These are phyloP conservation scores for Pentamera pediparva DNA, from an alignment of 53 echinoderm and acorn worm species.

Conservation along the genomic window DNA sequence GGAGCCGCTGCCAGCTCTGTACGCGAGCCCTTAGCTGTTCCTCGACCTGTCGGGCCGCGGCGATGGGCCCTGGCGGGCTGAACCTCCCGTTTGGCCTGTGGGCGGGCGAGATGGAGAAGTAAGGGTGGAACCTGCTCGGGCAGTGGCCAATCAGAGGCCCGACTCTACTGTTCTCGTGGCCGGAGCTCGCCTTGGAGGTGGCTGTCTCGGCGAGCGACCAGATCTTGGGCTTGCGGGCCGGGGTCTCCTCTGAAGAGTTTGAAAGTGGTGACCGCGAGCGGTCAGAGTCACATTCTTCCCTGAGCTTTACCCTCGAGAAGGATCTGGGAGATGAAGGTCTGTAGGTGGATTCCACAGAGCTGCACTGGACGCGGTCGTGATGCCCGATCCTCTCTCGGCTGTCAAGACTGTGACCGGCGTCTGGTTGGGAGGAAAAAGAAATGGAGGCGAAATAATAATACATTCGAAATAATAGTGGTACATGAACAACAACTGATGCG, in stretches of 20 bases:
- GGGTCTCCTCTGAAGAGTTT: conserved; percentile 3
- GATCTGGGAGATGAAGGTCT: conserved; percentile 9
- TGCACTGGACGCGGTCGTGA: conserved; percentile 23
- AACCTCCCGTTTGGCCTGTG: conserved; percentile 31
- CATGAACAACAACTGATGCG: too few relatives aligned
- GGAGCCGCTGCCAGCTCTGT: conserved; percentile 27
- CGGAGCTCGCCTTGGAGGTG: conserved; percentile 50
- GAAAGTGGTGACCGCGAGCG: neutral
- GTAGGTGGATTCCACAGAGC: conserved; percentile 12
- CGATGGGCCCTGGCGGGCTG: conserved; percentile 20
- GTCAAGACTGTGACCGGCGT: neutral
- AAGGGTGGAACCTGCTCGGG: conserved; percentile 23
- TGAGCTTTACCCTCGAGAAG: neutral
- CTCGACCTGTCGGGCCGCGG: neutral
- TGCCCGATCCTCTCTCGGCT: neutral
- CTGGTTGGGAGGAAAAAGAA: neutral
- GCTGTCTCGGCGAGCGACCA: conserved; percentile 98
- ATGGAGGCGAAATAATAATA: neutral
- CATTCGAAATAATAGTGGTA: too few relatives aligned
- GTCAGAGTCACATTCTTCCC: conserved; percentile 19
- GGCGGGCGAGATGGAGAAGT: conserved; percentile 31
- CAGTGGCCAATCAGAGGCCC: conserved; percentile 22
- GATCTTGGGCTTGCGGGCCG: conserved; percentile 79
- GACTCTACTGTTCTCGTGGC: conserved; percentile 10
- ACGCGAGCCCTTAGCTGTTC: conserved; percentile 25